phyloP scores from a whole-genome alignment of 2,113 vertebrate species.

The Gasterosteus aculeatus region DNA sequence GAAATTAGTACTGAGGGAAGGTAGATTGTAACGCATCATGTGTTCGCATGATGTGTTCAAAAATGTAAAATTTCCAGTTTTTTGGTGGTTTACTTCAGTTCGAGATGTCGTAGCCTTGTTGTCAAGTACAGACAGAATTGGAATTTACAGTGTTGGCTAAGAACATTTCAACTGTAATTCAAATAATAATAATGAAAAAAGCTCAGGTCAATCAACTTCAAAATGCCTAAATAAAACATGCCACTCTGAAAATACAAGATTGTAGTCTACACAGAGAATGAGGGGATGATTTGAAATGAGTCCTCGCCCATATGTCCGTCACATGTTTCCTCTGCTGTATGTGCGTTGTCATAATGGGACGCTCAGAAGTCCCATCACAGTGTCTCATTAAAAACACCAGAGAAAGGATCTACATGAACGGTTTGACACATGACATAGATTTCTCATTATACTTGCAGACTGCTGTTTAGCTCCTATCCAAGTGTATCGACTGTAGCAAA shows the following conservation, averaged over 20 bases:
- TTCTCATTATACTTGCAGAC: slow-evolving; percentile 16
- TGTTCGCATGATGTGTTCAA: not conserved
- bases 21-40: not conserved
- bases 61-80: not conserved
- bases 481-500: slow-evolving; percentile 32
- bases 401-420: not conserved
- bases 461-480: slow-evolving; percentile 16
- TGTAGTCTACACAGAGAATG: not conserved
- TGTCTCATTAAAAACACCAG: slow-evolving; percentile 5
- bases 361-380: not conserved
- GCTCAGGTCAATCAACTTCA: not conserved
- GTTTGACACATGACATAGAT: not conserved
- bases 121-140: not conserved
- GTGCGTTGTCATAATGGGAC: not conserved
- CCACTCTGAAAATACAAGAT: not conserved
- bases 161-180: no score
- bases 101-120: not conserved
- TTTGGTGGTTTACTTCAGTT: no score
- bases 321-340: not conserved
- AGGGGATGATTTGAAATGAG: not conserved
- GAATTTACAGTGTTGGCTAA: not conserved
- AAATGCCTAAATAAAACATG: not conserved
- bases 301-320: not conserved
- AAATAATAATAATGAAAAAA: no score
- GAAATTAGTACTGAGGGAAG: not conserved